Percentiles rank a stretch among this genome's conserved stretches.
phyloP scores from a whole-genome alignment of 2,113 vertebrate genomes.

The Embiotoca jacksoni region DNA sequence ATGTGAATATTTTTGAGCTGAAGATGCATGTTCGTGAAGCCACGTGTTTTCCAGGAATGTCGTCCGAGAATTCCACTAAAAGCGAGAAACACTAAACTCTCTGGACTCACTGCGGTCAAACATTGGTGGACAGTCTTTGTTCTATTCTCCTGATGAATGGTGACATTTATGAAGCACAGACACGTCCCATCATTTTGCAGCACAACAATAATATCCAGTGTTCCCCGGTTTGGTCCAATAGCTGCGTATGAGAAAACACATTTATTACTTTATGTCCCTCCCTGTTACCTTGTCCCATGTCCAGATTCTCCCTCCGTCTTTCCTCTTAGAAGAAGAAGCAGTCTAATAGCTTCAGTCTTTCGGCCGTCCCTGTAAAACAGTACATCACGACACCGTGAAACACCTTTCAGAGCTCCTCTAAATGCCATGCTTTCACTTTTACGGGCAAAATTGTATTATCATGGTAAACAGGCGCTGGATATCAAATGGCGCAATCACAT shows the following conservation, averaged over 20 bases:
- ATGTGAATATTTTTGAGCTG: not conserved
- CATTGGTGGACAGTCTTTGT: constrained; percentile 57
- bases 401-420: not conserved
- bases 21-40: not conserved
- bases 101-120: constrained; percentile 37
- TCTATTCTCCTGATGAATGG: constrained; percentile 72
- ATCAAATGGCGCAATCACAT: constrained; percentile 59
- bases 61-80: constrained; percentile 11
- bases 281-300: not conserved
- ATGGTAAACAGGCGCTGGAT: constrained; percentile 32
- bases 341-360: constrained; percentile 1
- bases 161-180: constrained; percentile 68
- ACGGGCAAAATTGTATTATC: constrained; percentile 22
- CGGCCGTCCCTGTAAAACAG: not conserved
- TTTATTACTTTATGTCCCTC: constrained; percentile 27
- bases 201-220: constrained; percentile 74
- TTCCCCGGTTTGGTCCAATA: constrained; percentile 48
- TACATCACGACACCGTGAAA: not conserved
- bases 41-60: not conserved
- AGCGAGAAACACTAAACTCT: constrained; percentile 4
- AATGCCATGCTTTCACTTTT: constrained; percentile 36
- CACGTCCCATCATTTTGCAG: constrained; percentile 47
- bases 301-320: constrained; percentile 12
- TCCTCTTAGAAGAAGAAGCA: not conserved
- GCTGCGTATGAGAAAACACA: constrained; percentile 30